These are phyloP conservation scores for Lamellibrachia columna DNA, from an alignment of 2,888 invertebrate genomes.

Conservation along the genomic window DNA sequence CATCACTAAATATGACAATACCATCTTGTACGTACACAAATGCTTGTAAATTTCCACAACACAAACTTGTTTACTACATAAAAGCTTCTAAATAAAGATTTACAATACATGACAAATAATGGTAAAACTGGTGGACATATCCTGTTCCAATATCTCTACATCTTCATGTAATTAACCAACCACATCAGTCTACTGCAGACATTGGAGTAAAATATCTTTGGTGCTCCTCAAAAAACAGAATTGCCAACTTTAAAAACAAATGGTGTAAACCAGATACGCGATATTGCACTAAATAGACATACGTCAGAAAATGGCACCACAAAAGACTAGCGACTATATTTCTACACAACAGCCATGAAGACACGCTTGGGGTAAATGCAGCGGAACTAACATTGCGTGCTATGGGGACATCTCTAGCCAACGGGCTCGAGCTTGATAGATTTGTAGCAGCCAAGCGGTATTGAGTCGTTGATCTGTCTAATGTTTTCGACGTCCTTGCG, in stretches of 20 bases:
- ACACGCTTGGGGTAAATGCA: neutral
- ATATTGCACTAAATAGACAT: neutral
- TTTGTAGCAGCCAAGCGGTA: constrained; percentile 58
- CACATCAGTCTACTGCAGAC: neutral
- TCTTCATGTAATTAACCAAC: neutral
- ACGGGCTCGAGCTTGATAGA: constrained; percentile 38
- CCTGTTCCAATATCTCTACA: neutral
- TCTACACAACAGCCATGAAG: neutral
- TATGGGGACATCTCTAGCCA: neutral
- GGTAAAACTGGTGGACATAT: neutral
- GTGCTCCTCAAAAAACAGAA: neutral
- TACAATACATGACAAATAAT: constrained; percentile 18
- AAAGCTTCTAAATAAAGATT: constrained; percentile 13
- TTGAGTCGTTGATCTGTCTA: constrained; percentile 56
- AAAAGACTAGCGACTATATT: neutral
- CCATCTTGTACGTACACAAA: neutral
- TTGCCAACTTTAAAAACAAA: neutral
- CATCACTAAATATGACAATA: neutral
- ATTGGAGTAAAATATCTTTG: neutral
- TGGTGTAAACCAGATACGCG: neutral
- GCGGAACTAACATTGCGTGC: neutral
- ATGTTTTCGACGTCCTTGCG: constrained; percentile 59
- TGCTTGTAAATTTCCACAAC: constrained; percentile 3
- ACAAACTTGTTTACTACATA: constrained; percentile 19
- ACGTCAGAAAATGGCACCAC: neutral